These are phyloP conservation scores for Hesperia comma DNA, from an alignment of 2,888 invertebrate species.

Conservation along the genomic window DNA sequence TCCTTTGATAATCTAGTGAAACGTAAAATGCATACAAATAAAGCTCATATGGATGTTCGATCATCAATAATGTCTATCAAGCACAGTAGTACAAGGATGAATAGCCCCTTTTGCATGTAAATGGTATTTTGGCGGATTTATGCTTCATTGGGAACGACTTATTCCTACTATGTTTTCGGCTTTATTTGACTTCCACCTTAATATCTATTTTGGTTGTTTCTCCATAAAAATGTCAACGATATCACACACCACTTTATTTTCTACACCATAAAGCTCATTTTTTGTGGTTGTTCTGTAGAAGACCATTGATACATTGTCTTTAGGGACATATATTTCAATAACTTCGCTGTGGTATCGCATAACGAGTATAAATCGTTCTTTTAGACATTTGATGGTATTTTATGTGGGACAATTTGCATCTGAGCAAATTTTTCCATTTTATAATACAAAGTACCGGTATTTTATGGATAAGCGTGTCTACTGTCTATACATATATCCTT, in stretches of 20 bases:
- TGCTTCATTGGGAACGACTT: conserved; percentile 71
- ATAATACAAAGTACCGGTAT: conserved; percentile 41
- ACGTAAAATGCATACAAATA: conserved; percentile 5
- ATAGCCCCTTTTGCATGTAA: conserved; percentile 62
- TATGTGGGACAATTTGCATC: conserved; percentile 68
- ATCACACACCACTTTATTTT: conserved; percentile 14
- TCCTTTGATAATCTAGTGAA: too few relatives aligned
- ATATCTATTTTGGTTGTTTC: conserved; percentile 69
- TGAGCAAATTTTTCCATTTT: conserved; percentile 56
- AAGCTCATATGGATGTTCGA: conserved; percentile 5
- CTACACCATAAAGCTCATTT: conserved; percentile 45
- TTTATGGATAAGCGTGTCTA: too few relatives aligned
- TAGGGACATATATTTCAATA: conserved; percentile 81
- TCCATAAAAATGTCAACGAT: conserved; percentile 44
- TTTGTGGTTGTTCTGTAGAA: conserved; percentile 52
- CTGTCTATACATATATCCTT: too few relatives aligned
- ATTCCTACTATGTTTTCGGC: conserved; percentile 70
- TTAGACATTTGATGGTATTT: conserved; percentile 75
- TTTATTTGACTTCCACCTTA: conserved; percentile 70
- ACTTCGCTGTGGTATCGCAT: conserved; percentile 67
- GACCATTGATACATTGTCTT: conserved; percentile 64
- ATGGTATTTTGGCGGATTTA: conserved; percentile 71
- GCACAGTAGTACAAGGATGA: conserved; percentile 52
- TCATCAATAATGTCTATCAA: conserved; percentile 52
- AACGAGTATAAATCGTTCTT: conserved; percentile 71